These are phyloP conservation scores for Streblospio benedicti DNA, from an alignment of 1,140 invertebrate genomes.

Conservation along the genomic window DNA sequence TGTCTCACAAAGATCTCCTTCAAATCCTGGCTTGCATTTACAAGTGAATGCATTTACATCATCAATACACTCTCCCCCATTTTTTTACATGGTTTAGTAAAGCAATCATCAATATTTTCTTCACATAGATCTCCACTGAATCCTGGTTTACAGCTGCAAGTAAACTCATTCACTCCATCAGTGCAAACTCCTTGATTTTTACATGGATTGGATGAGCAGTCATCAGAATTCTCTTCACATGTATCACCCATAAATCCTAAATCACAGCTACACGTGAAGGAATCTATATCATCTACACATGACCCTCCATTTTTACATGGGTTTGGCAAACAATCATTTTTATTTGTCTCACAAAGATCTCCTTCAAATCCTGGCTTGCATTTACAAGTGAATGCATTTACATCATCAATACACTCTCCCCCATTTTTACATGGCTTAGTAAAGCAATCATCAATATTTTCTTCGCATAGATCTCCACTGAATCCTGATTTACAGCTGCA, in stretches of 20 bases:
- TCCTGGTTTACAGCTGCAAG: constrained; percentile 33
- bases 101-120: constrained; percentile 82
- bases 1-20: constrained; percentile 44
- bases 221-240: too few relatives aligned
- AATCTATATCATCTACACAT: too few relatives aligned
- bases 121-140: constrained; percentile 58
- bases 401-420: not conserved
- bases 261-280: too few relatives aligned
- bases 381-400: constrained; percentile 60
- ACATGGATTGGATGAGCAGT: too few relatives aligned
- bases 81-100: constrained; percentile 78
- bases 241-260: too few relatives aligned
- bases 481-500: constrained; percentile 36
- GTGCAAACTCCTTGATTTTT: too few relatives aligned
- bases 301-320: too few relatives aligned
- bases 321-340: too few relatives aligned
- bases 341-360: too few relatives aligned
- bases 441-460: constrained; percentile 2
- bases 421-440: not conserved
- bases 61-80: constrained; percentile 70
- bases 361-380: constrained; percentile 79
- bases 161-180: not conserved
- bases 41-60: constrained; percentile 59
- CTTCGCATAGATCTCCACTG: not conserved
- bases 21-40: constrained; percentile 37